phyloP scores from a whole-genome alignment of 2,888 invertebrate genomes.

The Drosophila mettleri region DNA sequence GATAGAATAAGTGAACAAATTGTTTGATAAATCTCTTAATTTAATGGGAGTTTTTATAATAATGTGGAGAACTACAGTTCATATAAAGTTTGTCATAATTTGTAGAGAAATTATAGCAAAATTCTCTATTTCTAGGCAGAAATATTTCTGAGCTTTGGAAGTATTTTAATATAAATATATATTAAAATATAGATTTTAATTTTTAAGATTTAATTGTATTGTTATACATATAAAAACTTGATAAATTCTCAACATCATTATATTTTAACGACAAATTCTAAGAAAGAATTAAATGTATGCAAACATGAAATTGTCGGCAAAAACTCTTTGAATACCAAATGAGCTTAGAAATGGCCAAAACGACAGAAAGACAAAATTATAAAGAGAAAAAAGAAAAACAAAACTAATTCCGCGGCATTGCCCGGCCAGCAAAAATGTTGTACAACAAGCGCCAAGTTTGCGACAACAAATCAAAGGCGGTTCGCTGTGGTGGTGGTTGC shows the following conservation, averaged over 20 bases:
- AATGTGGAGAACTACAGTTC: too few species aligned
- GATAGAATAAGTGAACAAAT: background rate
- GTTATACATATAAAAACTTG: too few species aligned
- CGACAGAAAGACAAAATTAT: background rate
- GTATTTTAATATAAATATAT: too few species aligned
- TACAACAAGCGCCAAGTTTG: conserved; percentile 80
- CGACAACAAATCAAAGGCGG: conserved; percentile 51
- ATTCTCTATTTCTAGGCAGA: too few species aligned
- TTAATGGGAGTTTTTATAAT: background rate
- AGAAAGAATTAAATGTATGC: too few species aligned
- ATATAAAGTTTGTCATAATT: too few species aligned
- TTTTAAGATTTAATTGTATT: too few species aligned
- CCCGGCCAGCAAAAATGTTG: conserved; percentile 70
- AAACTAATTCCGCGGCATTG: conserved; percentile 11
- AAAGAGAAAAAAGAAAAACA: background rate
- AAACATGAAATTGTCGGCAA: conserved; percentile 52
- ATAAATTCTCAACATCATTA: too few species aligned
- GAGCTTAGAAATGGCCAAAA: conserved; percentile 50
- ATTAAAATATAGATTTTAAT: too few species aligned
- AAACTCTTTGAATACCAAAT: conserved; percentile 56
- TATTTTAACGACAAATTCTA: too few species aligned
- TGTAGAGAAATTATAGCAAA: too few species aligned
- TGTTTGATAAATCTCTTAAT: background rate
- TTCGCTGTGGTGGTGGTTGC: conserved; percentile 30
- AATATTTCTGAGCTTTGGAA: too few species aligned